Base-by-base conservation (phyloP, 2,888 invertebrate genomes). In the Automeris io region DNA sequence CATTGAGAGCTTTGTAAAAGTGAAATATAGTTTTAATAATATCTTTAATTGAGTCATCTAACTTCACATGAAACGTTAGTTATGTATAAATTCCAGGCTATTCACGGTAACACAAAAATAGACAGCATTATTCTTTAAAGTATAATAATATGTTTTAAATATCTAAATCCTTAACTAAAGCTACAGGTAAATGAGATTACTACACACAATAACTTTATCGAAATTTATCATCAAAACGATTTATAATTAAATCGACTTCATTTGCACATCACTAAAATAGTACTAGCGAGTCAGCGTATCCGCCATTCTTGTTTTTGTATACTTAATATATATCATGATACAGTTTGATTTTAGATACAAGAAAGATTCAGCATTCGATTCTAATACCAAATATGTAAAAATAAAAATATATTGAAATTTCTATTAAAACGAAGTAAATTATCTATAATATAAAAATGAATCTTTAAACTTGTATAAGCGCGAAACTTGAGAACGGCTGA, bases 161-260 rank as follows among this genome's bases (percentile, higher is more conserved):
- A 6, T 22, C 6, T 36, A 32, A n/a, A 31, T 21, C 3, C 7
- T 13, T 12, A 24, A 24, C 1, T 7, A 16, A 29, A 8, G 1
- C 16, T 29, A 29, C 3, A 2, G n/a, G n/a, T 29, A 53, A 51
- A 40, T 47, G 51, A 51, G 51, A 51, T 51, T 51, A 9, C 45
- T 45, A 22, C 35, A 39, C 37, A 39, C 37, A n/a, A n/a, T n/a
- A n/a, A n/a, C n/a, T n/a, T n/a, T n/a, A n/a, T 42, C 32, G 23
- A 40, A 11, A 32, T 18, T 37, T 36, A 34, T 39, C 12, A 31
- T 24, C 22, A 13, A 29, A 22, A 23, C 19, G 21, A n/a, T 3
- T 16, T 29, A 16, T 29, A 29, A 16, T 3, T 29, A 29, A 16
- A 29, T 29, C 12, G 12, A 12, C 22, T 23, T 25, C 18, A 40